A percentile compares a stretch with the other conserved stretches of the same genome.
Conservation (phyloP, 2,888 invertebrate genomes). For the Leucoma salicis region DNA sequence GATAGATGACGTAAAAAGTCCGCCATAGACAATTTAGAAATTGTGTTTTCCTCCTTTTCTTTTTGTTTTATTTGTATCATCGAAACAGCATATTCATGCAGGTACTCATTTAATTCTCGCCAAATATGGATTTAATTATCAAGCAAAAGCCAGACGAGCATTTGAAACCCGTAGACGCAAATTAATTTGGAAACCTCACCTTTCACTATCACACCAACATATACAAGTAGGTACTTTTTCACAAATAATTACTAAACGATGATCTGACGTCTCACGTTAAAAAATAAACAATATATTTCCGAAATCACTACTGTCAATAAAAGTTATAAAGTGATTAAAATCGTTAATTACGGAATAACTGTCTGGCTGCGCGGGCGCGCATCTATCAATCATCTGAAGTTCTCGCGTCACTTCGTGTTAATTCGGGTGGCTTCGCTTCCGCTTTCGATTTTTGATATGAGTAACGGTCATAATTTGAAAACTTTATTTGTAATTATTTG, state of each 20-base stretch:
- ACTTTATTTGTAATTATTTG: too few relatives aligned
- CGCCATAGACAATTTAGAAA: too few relatives aligned
- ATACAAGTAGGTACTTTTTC: not conserved
- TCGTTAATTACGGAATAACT: constrained; percentile 22
- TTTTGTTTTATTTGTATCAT: not conserved
- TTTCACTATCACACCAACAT: not conserved
- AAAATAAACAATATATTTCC: constrained; percentile 6
- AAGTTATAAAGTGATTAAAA: constrained; percentile 23
- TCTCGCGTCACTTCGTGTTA: constrained; percentile 8
- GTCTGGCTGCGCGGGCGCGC: constrained; percentile 8
- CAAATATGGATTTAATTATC: not conserved
- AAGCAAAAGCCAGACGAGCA: not conserved
- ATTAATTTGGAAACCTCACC: not conserved
- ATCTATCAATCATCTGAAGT: constrained; percentile 19
- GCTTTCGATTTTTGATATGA: constrained; percentile 11
- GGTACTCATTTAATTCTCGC: not conserved
- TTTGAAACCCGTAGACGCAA: not conserved
- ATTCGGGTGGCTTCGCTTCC: constrained; percentile 6
- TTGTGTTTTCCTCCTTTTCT: too few relatives aligned
- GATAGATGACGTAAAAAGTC: too few relatives aligned
- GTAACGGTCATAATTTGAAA: not conserved
- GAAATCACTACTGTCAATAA: constrained; percentile 20
- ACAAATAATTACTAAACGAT: not conserved
- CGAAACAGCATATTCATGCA: not conserved
- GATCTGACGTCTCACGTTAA: not conserved